phyloP scores from a whole-genome alignment of 2,888 invertebrate species.

The Shargacucullia verbasci region DNA sequence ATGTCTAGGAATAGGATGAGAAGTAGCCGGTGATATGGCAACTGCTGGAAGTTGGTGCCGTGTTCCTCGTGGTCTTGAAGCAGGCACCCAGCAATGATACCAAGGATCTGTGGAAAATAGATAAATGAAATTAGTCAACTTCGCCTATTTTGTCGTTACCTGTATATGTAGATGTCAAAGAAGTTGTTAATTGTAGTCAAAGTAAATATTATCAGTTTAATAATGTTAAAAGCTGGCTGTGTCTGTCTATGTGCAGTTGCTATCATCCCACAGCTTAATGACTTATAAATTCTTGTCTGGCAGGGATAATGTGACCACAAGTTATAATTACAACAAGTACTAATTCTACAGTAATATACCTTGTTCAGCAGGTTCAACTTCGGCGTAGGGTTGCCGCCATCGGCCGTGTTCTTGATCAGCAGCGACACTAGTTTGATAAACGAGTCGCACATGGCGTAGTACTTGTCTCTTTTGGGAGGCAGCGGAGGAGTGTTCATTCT shows the following conservation, averaged over 20 bases:
- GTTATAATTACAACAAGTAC: no score
- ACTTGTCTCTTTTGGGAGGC: constrained; percentile 93
- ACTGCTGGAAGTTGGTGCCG: constrained; percentile 97
- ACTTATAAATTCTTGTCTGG: no score
- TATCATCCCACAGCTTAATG: no score
- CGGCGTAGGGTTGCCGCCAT: constrained; percentile 96
- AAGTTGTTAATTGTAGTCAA: no score
- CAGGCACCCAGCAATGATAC: constrained; percentile 98
- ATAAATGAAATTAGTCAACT: background rate
- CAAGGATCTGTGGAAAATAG: constrained; percentile 89
- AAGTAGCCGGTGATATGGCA: constrained; percentile 99
- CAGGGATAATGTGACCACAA: no score
- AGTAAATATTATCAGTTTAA: no score
- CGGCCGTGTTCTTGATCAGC: constrained; percentile 98
- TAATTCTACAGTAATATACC: constrained; percentile 75
- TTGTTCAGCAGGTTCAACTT: constrained; percentile 99
- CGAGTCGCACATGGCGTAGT: constrained; percentile 98
- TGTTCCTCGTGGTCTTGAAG: constrained; percentile 98
- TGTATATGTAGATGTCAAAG: no score
- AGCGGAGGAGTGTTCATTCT: constrained; percentile 90
- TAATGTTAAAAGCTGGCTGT: no score
- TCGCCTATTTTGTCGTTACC: no score
- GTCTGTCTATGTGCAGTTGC: no score
- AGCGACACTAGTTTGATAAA: constrained; percentile 97
- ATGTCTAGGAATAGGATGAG: constrained; percentile 99